Base-by-base conservation (phyloP, 2,113 vertebrate genomes). In the Chloebia gouldiae region DNA sequence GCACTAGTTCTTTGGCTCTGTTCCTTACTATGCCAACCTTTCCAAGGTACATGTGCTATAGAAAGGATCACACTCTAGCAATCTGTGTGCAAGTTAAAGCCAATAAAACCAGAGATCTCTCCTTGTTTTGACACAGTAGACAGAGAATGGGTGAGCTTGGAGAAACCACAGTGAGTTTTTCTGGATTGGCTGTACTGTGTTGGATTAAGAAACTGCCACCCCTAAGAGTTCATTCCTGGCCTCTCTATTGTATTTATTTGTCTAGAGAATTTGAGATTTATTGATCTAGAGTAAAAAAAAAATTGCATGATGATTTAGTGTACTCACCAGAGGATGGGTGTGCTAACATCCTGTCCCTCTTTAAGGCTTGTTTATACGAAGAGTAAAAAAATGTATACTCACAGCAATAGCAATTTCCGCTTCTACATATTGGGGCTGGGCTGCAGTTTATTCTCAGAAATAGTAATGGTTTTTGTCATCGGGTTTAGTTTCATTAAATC, bases 381-480 rank as follows among this genome's bases (percentile, higher is more conserved):
- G 60, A 11, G 25, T 44, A 71, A 71, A 96, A 92, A 86, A 78
- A 60, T 47, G 31, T 87, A 76, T 89, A 45, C 57, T 87, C 45
- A 89, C n/a, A 89, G 61, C 35, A 81, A 70, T 2, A 84, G 20
- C 17, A 44, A 49, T 91, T 95, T 96, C 91, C 6, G 0, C 10
- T 92, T 84, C 53, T 84, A 49, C 19, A 12, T 80, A 50, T 86
- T 65, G 35, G 30, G 63, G 44, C 45, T 54, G 50, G 53, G 57
- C 68, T 80, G 66, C 16, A 91, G 70, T 65, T 89, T 95, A 85
- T 94, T 92, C 81, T 92, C 77, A 60, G 81, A 93, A 91, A 87
- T 19, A 87, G 23, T 54, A 95, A 81, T 69, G 44, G 7, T 49
- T 95, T 93, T 93, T 91, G 51, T 92, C 78, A 92, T 91, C 81